Percentiles rank a stretch among this genome's conserved stretches.
These are phyloP conservation scores for Microplitis manilae DNA, from an alignment of 2,888 invertebrate species.

Conservation along the genomic window DNA sequence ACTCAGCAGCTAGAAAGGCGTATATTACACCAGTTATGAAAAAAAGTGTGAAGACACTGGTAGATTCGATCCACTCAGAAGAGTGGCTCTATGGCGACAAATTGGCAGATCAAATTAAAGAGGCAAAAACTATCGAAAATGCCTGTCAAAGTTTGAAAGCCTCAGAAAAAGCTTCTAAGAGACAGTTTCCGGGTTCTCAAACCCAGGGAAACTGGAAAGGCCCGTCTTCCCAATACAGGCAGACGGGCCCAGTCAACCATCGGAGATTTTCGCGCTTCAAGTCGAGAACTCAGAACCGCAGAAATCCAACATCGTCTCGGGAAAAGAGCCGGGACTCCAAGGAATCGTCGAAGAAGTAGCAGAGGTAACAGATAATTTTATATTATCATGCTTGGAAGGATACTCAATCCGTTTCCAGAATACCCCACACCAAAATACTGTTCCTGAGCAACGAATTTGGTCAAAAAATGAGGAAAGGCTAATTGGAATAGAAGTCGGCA, in stretches of 20 bases:
- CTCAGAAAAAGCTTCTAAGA: background rate
- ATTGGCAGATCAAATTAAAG: background rate
- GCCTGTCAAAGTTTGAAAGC: background rate
- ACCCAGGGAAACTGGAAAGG: background rate
- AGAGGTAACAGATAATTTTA: conserved; percentile 23
- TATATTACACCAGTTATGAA: background rate
- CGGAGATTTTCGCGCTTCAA: background rate
- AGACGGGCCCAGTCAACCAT: background rate
- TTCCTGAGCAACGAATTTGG: background rate
- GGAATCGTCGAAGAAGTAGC: background rate
- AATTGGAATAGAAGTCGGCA: conserved; percentile 3
- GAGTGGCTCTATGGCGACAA: background rate
- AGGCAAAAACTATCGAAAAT: background rate
- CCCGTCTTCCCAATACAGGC: background rate
- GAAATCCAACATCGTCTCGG: background rate
- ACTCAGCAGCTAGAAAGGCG: background rate
- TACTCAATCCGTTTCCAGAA: conserved; percentile 31
- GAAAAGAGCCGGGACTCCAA: background rate
- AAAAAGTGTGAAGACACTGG: background rate
- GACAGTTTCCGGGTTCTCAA: background rate
- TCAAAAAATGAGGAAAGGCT: conserved; percentile 1
- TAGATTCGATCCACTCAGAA: background rate
- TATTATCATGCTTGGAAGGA: conserved; percentile 4
- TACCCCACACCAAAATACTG: conserved; percentile 5
- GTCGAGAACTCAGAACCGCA: background rate